Conservation (phyloP, 1,140 invertebrate species). For the Dendroctonus valens region DNA sequence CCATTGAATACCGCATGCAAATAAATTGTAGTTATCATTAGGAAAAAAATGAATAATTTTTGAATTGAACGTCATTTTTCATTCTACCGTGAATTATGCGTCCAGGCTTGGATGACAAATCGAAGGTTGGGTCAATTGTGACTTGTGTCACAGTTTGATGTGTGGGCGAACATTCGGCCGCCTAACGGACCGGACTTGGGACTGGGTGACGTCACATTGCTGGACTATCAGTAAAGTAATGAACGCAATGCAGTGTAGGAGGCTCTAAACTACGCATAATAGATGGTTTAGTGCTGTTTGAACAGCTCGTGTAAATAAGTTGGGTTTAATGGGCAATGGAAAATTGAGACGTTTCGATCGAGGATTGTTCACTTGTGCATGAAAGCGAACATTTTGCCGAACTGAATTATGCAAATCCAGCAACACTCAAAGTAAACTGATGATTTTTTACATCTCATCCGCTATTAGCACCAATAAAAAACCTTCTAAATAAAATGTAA, state of each 20-base stretch:
- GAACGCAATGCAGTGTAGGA: background rate
- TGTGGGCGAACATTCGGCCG: constrained; percentile 17
- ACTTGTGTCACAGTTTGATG: background rate
- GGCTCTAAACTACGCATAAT: background rate
- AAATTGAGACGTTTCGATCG: no score
- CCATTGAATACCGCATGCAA: no score
- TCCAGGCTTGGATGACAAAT: constrained; percentile 15
- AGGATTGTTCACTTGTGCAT: no score
- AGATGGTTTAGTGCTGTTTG: background rate
- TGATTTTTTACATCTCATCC: no score
- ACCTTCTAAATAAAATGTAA: no score
- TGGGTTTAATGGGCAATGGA: background rate
- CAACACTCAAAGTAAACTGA: no score
- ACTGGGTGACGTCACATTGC: constrained; percentile 9
- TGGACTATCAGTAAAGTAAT: constrained; percentile 11
- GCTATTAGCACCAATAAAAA: no score
- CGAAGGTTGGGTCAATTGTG: constrained; percentile 2
- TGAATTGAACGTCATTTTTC: constrained; percentile 10
- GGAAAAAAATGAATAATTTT: constrained; percentile 7
- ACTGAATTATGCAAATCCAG: no score
- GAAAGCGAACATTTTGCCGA: no score
- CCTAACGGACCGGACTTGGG: constrained; percentile 12
- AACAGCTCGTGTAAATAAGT: background rate
- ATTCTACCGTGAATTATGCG: constrained; percentile 7
- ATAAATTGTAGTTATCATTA: no score